These are phyloP conservation scores for Cordilura impudica DNA, from an alignment of 2,888 invertebrate genomes.

Conservation along the genomic window DNA sequence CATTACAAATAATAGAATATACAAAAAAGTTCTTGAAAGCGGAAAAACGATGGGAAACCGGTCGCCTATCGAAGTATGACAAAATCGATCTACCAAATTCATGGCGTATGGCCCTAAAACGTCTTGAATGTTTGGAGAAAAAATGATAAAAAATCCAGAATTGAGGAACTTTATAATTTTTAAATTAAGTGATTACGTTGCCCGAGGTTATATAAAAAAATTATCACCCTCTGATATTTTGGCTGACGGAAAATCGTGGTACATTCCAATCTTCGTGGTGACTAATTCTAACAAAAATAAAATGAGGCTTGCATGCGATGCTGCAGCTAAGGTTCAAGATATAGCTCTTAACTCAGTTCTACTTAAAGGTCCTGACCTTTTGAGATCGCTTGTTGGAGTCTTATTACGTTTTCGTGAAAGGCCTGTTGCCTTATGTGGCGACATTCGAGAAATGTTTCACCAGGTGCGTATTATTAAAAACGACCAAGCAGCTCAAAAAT, in stretches of 20 bases:
- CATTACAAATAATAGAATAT: not conserved
- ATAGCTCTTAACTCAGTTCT: constrained; percentile 68
- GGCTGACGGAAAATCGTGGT: constrained; percentile 62
- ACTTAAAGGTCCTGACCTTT: constrained; percentile 70
- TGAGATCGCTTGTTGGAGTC: constrained; percentile 70
- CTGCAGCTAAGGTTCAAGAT: constrained; percentile 67
- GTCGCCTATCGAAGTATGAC: not conserved
- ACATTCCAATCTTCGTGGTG: constrained; percentile 68
- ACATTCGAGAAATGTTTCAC: constrained; percentile 20
- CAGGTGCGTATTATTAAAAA: not conserved
- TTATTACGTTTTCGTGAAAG: constrained; percentile 72
- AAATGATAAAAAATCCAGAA: not conserved
- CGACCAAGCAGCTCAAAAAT: constrained; percentile 27
- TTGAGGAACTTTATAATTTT: not conserved
- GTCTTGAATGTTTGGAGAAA: not conserved
- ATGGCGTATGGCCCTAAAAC: not conserved
- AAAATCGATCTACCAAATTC: not conserved
- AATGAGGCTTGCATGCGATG: constrained; percentile 70
- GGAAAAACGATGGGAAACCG: not conserved
- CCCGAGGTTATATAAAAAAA: not conserved
- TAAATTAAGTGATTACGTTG: not conserved
- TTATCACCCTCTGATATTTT: too few species aligned
- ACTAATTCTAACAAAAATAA: constrained; percentile 66
- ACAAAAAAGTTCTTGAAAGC: not conserved
- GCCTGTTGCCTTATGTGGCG: constrained; percentile 68